Evolutionary conservation across 1,140 invertebrate genomes (phyloP).

Genomic region (Diabrotica undecimpunctata): DNA sequence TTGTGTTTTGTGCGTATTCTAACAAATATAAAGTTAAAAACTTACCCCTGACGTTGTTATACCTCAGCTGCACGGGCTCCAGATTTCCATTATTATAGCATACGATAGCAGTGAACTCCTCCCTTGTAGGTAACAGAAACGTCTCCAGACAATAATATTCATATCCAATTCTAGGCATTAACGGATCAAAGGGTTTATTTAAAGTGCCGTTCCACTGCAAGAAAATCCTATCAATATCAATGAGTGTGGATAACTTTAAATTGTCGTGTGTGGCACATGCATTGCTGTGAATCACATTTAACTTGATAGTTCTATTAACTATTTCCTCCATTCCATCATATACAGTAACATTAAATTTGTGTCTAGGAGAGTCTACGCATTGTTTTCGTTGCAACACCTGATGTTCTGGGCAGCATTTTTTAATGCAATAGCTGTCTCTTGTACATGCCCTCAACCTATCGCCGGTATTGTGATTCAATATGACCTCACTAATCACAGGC

Average conservation of each 20-base stretch:
- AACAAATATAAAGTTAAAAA: too few relatives aligned
- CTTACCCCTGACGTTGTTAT: neutral
- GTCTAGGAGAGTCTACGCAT: neutral
- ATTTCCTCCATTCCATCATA: constrained; percentile 7
- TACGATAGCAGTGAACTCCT: constrained; percentile 11
- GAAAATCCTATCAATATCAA: neutral
- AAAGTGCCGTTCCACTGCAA: constrained; percentile 9
- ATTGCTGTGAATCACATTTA: constrained; percentile 5
- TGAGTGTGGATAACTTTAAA: neutral
- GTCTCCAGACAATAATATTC: constrained; percentile 13
- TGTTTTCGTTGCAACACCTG: constrained; percentile 8
- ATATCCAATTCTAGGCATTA: neutral
- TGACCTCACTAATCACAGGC: neutral
- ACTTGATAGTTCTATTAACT: neutral
- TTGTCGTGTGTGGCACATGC: neutral
- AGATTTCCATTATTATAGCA: neutral
- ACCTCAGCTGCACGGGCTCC: neutral
- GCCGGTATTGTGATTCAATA: neutral
- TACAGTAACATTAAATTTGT: constrained; percentile 12
- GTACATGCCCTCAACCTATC: constrained; percentile 5
- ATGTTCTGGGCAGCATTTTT: constrained; percentile 16
- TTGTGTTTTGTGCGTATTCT: too few relatives aligned
- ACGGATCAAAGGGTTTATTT: constrained; percentile 5
- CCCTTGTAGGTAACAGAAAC: neutral
- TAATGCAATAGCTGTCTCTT: neutral